Evolutionary conservation across 2,797 vertebrate species (phyloP).

Genomic region (Myotis planiceps): DNA sequence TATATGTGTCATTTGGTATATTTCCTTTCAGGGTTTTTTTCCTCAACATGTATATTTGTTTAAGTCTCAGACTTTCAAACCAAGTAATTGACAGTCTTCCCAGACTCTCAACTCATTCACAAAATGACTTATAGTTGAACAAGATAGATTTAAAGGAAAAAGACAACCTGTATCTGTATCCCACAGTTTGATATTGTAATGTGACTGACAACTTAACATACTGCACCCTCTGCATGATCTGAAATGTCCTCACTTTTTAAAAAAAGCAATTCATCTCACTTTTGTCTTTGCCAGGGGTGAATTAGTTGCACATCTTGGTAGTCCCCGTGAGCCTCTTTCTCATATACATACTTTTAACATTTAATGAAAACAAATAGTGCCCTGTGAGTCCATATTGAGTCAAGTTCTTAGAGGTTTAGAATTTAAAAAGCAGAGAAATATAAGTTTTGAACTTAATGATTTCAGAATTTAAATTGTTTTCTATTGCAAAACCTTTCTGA

Average conservation of each 20-base stretch:
- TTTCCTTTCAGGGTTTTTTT: background rate
- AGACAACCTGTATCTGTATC: background rate
- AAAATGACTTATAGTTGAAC: background rate
- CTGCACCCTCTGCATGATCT: background rate
- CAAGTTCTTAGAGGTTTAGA: background rate
- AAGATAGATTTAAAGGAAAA: constrained; percentile 28
- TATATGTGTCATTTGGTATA: background rate
- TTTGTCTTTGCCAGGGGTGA: background rate
- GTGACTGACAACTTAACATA: background rate
- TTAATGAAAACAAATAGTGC: background rate
- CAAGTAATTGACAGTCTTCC: background rate
- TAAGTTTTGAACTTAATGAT: background rate
- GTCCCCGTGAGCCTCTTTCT: background rate
- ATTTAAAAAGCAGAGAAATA: constrained; percentile 41
- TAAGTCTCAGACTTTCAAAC: background rate
- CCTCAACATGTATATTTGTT: background rate
- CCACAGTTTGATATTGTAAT: background rate
- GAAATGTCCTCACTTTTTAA: background rate
- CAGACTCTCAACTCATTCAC: background rate
- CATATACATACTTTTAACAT: background rate
- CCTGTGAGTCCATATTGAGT: background rate
- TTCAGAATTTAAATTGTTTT: constrained; percentile 41
- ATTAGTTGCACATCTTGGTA: background rate
- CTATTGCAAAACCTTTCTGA: background rate
- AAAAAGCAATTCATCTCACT: background rate